A percentile compares a stretch with the other conserved stretches of the same genome.
phyloP scores from a whole-genome alignment of 2,888 invertebrate genomes.

The Octodonta nipae region DNA sequence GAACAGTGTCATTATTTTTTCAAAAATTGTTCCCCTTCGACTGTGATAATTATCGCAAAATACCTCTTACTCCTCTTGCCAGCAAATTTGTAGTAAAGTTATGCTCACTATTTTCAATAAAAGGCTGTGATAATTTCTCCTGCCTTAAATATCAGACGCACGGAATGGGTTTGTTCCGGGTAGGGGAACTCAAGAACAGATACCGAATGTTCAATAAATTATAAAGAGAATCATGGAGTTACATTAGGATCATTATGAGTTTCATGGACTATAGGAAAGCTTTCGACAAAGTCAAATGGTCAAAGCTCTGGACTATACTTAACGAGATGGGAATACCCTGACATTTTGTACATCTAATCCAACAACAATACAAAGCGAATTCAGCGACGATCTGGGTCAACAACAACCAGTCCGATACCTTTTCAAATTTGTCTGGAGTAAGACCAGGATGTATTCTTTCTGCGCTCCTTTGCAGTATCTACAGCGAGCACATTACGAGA shows the following conservation, averaged over 20 bases:
- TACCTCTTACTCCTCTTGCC: too few species aligned
- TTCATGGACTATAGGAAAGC: not conserved
- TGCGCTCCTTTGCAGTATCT: not conserved
- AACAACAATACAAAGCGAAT: too few species aligned
- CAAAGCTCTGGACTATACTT: not conserved
- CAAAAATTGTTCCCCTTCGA: too few species aligned
- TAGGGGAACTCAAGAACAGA: not conserved
- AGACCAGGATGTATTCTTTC: not conserved
- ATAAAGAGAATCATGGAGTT: not conserved
- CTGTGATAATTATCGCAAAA: too few species aligned
- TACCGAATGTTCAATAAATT: not conserved
- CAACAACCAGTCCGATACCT: slow-evolving; percentile 1
- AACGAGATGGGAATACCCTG: not conserved
- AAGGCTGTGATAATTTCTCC: too few species aligned
- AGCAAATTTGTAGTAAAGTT: too few species aligned
- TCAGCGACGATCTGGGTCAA: slow-evolving; percentile 1
- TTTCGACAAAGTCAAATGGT: slow-evolving; percentile 1
- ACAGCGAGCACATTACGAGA: not conserved
- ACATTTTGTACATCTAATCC: too few species aligned
- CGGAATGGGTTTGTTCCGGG: too few species aligned
- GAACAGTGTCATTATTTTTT: too few species aligned
- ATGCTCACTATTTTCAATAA: too few species aligned
- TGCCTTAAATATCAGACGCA: too few species aligned
- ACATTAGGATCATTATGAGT: not conserved
- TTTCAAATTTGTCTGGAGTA: not conserved